Base-by-base conservation (phyloP, 92 coral and sea anemone species). In the Ricordea florida region DNA sequence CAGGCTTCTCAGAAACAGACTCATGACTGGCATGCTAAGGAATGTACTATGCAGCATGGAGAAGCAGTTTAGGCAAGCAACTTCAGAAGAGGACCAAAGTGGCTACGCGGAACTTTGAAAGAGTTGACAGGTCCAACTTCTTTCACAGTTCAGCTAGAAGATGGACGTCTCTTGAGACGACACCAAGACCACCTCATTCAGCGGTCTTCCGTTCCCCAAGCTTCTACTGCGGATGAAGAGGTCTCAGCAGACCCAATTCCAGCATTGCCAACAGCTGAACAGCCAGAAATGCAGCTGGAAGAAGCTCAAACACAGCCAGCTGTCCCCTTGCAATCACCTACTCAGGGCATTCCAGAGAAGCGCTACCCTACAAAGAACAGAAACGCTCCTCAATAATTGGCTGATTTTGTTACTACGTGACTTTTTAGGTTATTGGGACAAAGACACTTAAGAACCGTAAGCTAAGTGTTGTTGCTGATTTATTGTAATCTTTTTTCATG, bases 91-190 rank as follows among this genome's bases (percentile, higher is more conserved):
- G 88, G 83, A 29, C 64, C 83, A 58, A 75, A 78, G 51, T 85
- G 90, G 82, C 47, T 79, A 0, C 35, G 50, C 25, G 90, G 78
- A 17, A 49, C 36, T 9, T 59, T 85, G 22, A 33, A 11, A 5
- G n/a, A 61, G 60, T 73, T 74, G 21, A 85, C 82, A 3, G 87
- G 83, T 29, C 87, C 91, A 44, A 65, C 64, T 7, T 61, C 85
- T 9, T 66, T 33, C n/a, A 58, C 65, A 40, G 75, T 79, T 15
- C 45, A 36, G 15, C 23, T 72, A 0, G 36, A 13, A 13, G 70
- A 66, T 33, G 87, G 86, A 40, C 49, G 74, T 1, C 44, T 48
- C 1, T 72, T 37, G 28, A 38, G 90, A 2, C 10, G 87, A 30
- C 83, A 80, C 26, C 62, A 72, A 6, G 75, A 86, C 35, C 83